These are phyloP conservation scores for Protomyctophum bolini DNA, from an alignment of 2,113 vertebrate species.

Conservation along the genomic window DNA sequence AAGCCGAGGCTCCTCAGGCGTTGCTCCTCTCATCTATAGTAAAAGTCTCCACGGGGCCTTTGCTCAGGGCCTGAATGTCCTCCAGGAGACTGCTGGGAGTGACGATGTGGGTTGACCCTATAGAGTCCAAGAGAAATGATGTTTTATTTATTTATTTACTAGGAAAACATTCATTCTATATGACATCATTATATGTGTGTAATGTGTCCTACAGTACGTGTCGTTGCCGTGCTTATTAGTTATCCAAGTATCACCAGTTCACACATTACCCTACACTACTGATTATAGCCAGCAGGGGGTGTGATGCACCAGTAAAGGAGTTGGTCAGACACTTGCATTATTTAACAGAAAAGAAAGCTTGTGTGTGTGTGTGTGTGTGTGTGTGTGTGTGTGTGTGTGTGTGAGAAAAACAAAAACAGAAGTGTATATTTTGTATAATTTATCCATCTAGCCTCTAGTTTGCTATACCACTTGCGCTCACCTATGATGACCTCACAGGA, in stretches of 20 bases:
- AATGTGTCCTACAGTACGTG: no score
- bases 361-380: no score
- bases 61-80: slow-evolving; percentile 91
- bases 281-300: slow-evolving; percentile 11
- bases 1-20: slow-evolving; percentile 37
- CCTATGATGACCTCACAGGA: slow-evolving; percentile 94
- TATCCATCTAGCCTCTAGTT: no score
- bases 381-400: no score
- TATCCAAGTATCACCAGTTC: no score
- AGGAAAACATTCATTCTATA: no score
- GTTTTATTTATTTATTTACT: not conserved
- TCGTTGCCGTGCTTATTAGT: no score
- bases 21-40: slow-evolving; percentile 78
- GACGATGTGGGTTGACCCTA: slow-evolving; percentile 94
- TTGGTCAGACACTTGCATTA: no score
- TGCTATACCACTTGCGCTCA: slow-evolving; percentile 64
- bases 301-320: not conserved
- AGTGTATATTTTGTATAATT: no score
- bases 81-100: slow-evolving; percentile 90
- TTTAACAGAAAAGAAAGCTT: no score
- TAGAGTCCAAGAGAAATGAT: slow-evolving; percentile 49
- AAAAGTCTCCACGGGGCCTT: slow-evolving; percentile 83
- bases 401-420: no score
- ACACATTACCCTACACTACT: not conserved
- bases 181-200: no score